Evolutionary conservation across 2,113 vertebrate genomes (phyloP), one percentile per base, ranked within the genome.

Genomic region (Prochilodus magdalenae): DNA sequence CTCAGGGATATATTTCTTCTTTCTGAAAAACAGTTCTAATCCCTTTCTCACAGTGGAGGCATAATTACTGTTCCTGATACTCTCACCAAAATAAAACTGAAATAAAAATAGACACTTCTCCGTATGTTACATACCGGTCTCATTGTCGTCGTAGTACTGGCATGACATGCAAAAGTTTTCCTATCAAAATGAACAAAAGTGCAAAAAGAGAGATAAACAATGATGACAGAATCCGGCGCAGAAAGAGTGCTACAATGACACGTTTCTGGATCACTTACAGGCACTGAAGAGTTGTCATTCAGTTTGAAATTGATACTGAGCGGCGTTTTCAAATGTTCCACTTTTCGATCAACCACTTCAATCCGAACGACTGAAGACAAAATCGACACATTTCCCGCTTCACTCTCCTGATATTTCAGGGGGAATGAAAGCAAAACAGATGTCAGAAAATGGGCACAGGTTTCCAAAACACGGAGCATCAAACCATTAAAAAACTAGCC

Each of bases 241-340:
- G 6, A 7, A 11, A 11, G 8, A 44, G 8, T 44, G 8, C 8
- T 7, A 44, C 30, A 16, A 5, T 8, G 29, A 15, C 40, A 51
- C 47, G 86, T 78, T 83, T 80, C 77, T 29, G 22, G 22, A 71
- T 27, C 29, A 80, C 59, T 72, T 84, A 82, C 79, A 29, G 1
- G 12, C 7, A 67, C 29, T 26, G 22, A 0, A 6, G 5, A 12
- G 4, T 0, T 22, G 24, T 2, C 15, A 15, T 67, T 47, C 1
- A 49, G 0, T 20, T 8, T n/a, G 67, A 92, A 92, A 14, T 13
- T 79, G 57, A 92, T 91, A 29, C 29, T 51, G 22, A 93, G 72
- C 29, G 57, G 59, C 0, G 36, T 51, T 0, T 0, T 0, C 59
- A 92, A 86, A 73, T 87, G 0, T 0, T 4, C 7, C 29, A 55